A percentile compares a stretch with the other conserved stretches of the same genome.
phyloP scores from a whole-genome alignment of 2,888 invertebrate species.

The Sepioteuthis lessoniana region DNA sequence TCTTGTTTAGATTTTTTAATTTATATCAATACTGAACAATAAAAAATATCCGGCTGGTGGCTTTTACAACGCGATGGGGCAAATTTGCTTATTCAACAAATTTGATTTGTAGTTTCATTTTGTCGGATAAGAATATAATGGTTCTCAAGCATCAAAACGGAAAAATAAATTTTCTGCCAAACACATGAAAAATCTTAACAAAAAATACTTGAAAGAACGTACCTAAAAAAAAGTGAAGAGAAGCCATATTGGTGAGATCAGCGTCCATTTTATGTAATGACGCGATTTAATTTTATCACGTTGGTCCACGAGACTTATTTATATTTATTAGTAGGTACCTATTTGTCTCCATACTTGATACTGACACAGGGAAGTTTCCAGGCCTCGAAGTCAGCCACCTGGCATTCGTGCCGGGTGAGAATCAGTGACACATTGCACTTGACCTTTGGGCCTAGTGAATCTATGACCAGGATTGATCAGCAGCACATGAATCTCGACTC shows the following conservation, averaged over 20 bases:
- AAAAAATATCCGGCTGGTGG: not conserved
- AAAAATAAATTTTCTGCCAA: not conserved
- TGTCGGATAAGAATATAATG: not conserved
- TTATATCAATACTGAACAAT: not conserved
- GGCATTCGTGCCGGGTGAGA: no score
- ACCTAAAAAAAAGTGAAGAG: not conserved
- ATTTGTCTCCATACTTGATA: no score
- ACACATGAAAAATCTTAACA: not conserved
- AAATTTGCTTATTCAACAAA: not conserved
- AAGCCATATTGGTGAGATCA: not conserved
- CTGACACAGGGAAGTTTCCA: no score
- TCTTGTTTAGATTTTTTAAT: no score
- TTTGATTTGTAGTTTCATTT: not conserved
- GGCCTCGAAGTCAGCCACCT: no score
- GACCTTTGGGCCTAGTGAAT: no score
- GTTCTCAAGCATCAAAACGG: not conserved
- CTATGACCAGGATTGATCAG: no score
- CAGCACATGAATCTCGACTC: no score
- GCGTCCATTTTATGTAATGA: not conserved
- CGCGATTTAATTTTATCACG: not conserved
- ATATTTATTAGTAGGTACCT: no score
- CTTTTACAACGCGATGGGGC: not conserved
- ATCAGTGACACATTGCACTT: no score
- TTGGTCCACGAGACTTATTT: no score
- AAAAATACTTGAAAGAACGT: not conserved